Conservation (phyloP, 2,113 vertebrate genomes). For the Rattus rattus region DNA sequence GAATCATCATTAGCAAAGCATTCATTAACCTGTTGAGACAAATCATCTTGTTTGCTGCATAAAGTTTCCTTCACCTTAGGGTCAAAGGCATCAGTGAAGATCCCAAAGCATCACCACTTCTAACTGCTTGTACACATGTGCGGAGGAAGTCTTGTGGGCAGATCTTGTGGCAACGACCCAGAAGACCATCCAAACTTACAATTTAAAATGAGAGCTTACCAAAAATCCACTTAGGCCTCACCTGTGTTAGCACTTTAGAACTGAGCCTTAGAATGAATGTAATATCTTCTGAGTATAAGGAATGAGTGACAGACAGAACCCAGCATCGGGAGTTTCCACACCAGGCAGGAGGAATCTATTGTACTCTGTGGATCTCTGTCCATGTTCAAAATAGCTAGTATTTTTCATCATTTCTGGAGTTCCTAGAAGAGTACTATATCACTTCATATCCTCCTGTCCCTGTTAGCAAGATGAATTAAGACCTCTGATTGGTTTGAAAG, state of each 20-base stretch:
- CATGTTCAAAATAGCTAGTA: conserved; percentile 85
- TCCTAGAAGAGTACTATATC: conserved; percentile 68
- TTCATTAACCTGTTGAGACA: conserved; percentile 53
- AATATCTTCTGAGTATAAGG: conserved; percentile 33
- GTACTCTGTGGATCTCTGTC: conserved; percentile 67
- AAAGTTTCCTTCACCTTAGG: conserved; percentile 35
- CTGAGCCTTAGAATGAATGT: conserved; percentile 24
- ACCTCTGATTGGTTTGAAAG: conserved; percentile 62
- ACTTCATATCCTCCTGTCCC: conserved; percentile 68
- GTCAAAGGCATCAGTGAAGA: not conserved
- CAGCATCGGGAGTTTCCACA: conserved; percentile 34
- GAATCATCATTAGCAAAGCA: not conserved
- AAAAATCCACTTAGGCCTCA: not conserved
- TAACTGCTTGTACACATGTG: not conserved
- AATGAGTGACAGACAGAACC: conserved; percentile 56
- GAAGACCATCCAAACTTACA: conserved; percentile 39
- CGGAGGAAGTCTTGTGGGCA: conserved; percentile 27
- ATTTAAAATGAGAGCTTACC: conserved; percentile 31
- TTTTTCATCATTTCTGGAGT: conserved; percentile 83
- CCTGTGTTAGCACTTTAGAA: conserved; percentile 50
- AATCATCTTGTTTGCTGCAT: conserved; percentile 53
- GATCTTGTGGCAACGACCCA: not conserved
- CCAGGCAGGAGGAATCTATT: conserved; percentile 61
- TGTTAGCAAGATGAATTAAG: conserved; percentile 57
- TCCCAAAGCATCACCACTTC: not conserved